These are phyloP conservation scores for Xyliphius kryptos DNA, from an alignment of 2,113 vertebrate species.

Conservation along the genomic window DNA sequence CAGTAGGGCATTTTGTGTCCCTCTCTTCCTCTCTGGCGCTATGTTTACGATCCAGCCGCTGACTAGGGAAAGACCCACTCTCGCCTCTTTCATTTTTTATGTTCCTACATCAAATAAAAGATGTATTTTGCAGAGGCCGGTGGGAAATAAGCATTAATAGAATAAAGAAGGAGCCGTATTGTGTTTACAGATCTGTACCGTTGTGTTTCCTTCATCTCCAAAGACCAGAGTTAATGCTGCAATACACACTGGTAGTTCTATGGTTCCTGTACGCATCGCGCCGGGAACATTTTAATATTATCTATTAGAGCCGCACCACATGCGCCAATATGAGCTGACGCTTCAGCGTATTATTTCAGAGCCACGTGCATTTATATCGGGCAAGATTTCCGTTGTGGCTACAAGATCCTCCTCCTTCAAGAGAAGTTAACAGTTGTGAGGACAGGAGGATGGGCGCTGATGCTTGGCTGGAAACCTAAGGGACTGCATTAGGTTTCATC, in stretches of 20 bases:
- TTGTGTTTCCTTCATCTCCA: constrained; percentile 44
- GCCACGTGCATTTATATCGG: no score
- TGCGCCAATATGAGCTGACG: no score
- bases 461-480: no score
- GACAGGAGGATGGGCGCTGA: no score
- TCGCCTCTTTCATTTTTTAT: constrained; percentile 22
- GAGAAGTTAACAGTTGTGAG: no score
- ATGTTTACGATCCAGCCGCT: constrained; percentile 38
- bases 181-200: constrained; percentile 51
- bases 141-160: constrained; percentile 43
- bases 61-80: constrained; percentile 32
- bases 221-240: constrained; percentile 13
- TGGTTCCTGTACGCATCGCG: no score
- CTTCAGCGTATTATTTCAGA: no score
- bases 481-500: no score
- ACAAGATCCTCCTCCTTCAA: constrained; percentile 33
- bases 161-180: constrained; percentile 45
- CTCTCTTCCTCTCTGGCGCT: background rate
- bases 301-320: no score
- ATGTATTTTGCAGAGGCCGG: constrained; percentile 48
- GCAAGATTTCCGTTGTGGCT: no score
- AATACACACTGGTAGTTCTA: background rate
- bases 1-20: constrained; percentile 27
- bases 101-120: constrained; percentile 30
- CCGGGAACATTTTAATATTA: no score